Evolutionary conservation across 2,797 vertebrate genomes (phyloP).

Genomic region (Hephaestus fuliginosus): DNA sequence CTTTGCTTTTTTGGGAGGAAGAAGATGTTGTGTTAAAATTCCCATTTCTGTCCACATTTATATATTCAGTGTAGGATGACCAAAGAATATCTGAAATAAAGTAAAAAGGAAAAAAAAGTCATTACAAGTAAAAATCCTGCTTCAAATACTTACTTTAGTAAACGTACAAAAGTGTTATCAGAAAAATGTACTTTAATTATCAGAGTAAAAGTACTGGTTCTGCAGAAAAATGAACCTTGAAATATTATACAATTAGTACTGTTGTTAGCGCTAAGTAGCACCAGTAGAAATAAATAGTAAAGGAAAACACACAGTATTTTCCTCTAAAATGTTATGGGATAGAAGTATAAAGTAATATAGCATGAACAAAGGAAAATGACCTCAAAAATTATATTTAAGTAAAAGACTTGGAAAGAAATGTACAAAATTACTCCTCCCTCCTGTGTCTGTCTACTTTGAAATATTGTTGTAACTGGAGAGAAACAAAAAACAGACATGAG

Average conservation of each 20-base stretch:
- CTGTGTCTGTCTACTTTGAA: neutral
- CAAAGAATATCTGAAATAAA: neutral
- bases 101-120: too few relatives aligned
- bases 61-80: neutral
- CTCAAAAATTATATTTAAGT: too few relatives aligned
- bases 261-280: neutral
- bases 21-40: neutral
- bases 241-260: too few relatives aligned
- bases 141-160: neutral
- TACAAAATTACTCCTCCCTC: too few relatives aligned
- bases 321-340: neutral
- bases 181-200: neutral
- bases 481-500: neutral
- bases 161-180: neutral
- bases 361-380: too few relatives aligned
- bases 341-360: too few relatives aligned
- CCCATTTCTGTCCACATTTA: neutral
- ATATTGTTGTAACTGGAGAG: neutral
- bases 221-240: neutral
- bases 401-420: too few relatives aligned
- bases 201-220: neutral
- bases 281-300: neutral
- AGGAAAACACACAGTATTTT: neutral
- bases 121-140: neutral
- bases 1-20: neutral